Conservation (phyloP, 2,888 invertebrate genomes). For the Onchidella celtica region DNA sequence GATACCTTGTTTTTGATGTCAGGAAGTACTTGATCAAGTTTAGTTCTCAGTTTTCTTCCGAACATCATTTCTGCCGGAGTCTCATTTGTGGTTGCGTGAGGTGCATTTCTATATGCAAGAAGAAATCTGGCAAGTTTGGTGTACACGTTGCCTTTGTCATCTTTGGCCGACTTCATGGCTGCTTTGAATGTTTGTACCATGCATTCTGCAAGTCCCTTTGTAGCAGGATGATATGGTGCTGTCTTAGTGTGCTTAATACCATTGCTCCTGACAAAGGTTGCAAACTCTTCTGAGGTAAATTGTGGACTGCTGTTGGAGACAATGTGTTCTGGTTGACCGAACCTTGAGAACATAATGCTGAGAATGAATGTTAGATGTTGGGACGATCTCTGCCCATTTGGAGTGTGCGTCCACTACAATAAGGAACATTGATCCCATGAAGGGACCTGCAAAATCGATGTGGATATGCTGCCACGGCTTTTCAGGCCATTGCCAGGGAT, state of each 20-base stretch:
- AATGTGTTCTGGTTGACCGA: constrained; percentile 56
- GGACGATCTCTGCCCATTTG: neutral
- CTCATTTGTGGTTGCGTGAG: neutral
- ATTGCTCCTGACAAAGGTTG: constrained; percentile 47
- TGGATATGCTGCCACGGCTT: constrained; percentile 59
- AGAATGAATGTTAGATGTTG: constrained; percentile 23
- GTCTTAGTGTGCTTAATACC: constrained; percentile 50
- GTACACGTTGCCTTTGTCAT: neutral
- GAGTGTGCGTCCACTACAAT: neutral
- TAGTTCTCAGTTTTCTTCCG: too few relatives aligned
- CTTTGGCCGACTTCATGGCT: constrained; percentile 2
- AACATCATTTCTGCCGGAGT: constrained; percentile 10
- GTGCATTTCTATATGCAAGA: neutral
- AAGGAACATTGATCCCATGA: neutral
- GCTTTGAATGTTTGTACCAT: constrained; percentile 58
- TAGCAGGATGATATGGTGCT: constrained; percentile 59
- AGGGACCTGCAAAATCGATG: neutral
- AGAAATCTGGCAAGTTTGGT: neutral
- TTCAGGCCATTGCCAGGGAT: constrained; percentile 63
- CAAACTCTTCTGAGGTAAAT: constrained; percentile 52
- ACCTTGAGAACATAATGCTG: neutral
- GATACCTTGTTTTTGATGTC: too few relatives aligned
- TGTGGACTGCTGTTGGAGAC: constrained; percentile 56
- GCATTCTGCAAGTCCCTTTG: constrained; percentile 54
- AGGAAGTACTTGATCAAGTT: too few relatives aligned